Evolutionary conservation across 2,888 invertebrate species (phyloP).

Genomic region (Lithophane ornitopus): DNA sequence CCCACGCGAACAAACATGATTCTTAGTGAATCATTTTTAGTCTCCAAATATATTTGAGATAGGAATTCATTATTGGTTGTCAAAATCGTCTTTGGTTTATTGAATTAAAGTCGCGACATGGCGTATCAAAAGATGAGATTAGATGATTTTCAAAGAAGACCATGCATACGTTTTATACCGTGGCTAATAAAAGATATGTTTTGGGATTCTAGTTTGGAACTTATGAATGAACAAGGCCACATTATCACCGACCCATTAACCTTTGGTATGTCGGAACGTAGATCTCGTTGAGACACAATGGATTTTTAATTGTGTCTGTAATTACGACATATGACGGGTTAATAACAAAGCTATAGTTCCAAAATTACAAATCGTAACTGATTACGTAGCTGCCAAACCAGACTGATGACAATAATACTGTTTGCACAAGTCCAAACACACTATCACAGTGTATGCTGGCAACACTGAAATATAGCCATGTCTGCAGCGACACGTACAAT

Average conservation of each 20-base stretch:
- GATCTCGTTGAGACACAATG: no score
- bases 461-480: constrained; percentile 40
- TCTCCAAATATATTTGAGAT: neutral
- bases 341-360: neutral
- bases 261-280: no score
- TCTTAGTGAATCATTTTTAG: neutral
- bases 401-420: constrained; percentile 20
- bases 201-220: neutral
- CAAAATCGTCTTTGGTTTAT: neutral
- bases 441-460: constrained; percentile 6
- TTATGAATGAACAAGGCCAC: neutral
- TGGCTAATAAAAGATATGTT: neutral
- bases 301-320: no score
- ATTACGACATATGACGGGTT: no score
- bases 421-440: constrained; percentile 38
- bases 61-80: neutral
- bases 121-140: neutral
- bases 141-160: neutral
- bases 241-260: no score
- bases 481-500: constrained; percentile 53
- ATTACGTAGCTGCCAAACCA: constrained; percentile 18
- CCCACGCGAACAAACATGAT: neutral
- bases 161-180: neutral
- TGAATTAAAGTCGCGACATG: neutral
- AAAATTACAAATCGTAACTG: constrained; percentile 10